phyloP scores from a whole-genome alignment of 2,797 vertebrate species.

The Pitangus sulphuratus region DNA sequence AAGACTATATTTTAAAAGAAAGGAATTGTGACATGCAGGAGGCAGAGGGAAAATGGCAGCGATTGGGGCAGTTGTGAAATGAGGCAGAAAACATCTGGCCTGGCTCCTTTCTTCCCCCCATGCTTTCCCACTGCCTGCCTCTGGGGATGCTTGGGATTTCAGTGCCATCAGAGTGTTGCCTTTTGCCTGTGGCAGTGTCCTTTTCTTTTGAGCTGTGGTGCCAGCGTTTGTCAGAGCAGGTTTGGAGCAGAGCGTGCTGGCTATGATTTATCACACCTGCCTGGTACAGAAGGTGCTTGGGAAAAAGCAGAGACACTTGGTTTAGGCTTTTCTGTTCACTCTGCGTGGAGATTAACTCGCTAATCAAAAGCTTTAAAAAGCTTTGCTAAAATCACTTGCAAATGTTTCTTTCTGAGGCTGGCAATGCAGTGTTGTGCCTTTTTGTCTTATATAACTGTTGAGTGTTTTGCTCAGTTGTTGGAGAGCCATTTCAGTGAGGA shows the following conservation, averaged over 20 bases:
- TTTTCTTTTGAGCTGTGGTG: neutral
- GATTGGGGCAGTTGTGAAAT: fast-evolving
- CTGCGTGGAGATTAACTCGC: neutral
- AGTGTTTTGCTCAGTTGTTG: neutral
- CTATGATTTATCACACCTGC: fast-evolving
- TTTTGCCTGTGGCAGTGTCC: neutral
- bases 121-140: neutral
- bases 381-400: neutral
- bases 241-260: neutral
- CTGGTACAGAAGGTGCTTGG: neutral
- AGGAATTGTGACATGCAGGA: neutral
- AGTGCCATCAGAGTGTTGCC: neutral
- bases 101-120: neutral
- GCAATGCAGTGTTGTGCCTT: fast-evolving
- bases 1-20: neutral
- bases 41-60: neutral
- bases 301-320: neutral
- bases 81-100: neutral
- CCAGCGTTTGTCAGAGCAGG: neutral
- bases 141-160: neutral
- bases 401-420: neutral
- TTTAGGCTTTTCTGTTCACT: neutral
- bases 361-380: neutral
- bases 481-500: neutral
- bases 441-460: neutral